A percentile compares a stretch with the other conserved stretches of the same genome.
Evolutionary conservation across 2,888 invertebrate genomes (phyloP).

Genomic region (Rhimphoctona megacephalus): DNA sequence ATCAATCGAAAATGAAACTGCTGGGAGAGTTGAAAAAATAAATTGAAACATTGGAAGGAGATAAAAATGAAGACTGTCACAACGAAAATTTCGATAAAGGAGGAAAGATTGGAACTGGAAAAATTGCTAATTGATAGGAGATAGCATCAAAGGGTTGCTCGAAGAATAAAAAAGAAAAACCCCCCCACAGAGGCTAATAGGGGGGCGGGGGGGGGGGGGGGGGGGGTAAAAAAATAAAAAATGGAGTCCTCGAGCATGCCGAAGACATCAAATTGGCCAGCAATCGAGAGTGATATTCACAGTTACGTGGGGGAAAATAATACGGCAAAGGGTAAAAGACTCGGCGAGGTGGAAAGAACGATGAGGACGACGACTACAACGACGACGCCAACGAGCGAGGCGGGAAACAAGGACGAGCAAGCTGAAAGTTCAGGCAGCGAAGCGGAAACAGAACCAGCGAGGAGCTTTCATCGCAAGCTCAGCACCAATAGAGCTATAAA

Average conservation of each 20-base stretch:
- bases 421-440: conserved; percentile 93
- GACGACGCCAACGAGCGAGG: conserved; percentile 30
- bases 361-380: not conserved
- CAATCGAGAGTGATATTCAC: conserved; percentile 37
- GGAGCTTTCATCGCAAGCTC: conserved; percentile 91
- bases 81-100: not conserved
- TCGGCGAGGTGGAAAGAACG: conserved; percentile 47
- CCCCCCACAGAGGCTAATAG: no score
- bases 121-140: not conserved
- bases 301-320: conserved; percentile 9
- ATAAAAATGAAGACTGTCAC: not conserved
- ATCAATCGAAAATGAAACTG: not conserved
- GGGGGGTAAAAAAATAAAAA: conserved; percentile 1
- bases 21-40: not conserved
- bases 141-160: not conserved
- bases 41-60: not conserved
- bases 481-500: conserved; percentile 94
- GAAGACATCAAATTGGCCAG: conserved; percentile 38
- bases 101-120: not conserved
- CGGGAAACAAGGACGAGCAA: conserved; percentile 69
- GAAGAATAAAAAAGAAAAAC: not conserved
- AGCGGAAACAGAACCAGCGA: conserved; percentile 92
- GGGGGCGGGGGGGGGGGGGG: not conserved
- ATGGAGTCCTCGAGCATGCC: conserved; percentile 52
- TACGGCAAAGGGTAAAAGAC: conserved; percentile 50